Conservation (phyloP, 2,113 vertebrate genomes). For the Marmota flaviventris region DNA sequence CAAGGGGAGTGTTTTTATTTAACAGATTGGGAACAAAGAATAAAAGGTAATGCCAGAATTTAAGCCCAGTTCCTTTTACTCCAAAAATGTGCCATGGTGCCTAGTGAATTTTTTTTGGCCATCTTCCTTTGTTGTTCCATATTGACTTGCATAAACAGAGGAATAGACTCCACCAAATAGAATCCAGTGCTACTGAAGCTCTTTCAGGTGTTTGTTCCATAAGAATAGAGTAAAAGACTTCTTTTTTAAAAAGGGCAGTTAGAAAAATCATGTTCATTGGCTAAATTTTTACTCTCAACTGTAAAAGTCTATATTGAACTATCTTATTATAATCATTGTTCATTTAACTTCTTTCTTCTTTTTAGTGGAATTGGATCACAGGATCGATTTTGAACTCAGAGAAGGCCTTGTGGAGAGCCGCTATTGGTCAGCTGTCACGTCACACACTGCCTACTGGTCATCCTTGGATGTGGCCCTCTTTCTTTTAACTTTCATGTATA, state of each 20-base stretch:
- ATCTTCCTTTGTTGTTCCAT: neutral
- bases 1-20: neutral
- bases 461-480: constrained; percentile 98
- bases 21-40: neutral
- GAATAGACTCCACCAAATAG: neutral
- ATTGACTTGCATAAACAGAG: neutral
- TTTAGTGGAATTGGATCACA: constrained; percentile 96
- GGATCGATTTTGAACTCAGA: constrained; percentile 97
- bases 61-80: neutral
- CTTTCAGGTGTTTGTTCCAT: neutral
- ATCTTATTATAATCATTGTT: neutral
- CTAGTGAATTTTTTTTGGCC: neutral
- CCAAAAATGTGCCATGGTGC: neutral
- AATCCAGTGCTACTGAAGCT: neutral
- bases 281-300: constrained; percentile 27
- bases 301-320: neutral
- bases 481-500: constrained; percentile 97
- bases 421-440: constrained; percentile 99
- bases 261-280: neutral
- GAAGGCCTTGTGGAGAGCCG: constrained; percentile 98
- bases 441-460: constrained; percentile 98
- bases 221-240: neutral
- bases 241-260: neutral
- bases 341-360: neutral
- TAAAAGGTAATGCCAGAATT: constrained; percentile 7